Evolutionary conservation across 2,113 vertebrate genomes (phyloP).

Genomic region (Burhinus bistriatus): DNA sequence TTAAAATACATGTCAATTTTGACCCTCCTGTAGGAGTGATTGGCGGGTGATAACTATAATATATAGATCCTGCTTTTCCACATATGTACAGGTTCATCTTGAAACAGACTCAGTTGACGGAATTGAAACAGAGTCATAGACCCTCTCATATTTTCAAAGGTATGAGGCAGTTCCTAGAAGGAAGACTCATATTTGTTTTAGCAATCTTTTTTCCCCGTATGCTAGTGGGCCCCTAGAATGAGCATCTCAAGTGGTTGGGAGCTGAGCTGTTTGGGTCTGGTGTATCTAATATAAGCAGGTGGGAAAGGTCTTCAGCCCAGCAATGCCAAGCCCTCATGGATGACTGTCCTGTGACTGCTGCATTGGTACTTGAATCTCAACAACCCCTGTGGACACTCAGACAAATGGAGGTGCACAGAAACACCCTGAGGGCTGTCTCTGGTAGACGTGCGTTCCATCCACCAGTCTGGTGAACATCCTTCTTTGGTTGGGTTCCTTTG

Average conservation of each 20-base stretch:
- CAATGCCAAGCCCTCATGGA: not conserved
- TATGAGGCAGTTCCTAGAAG: not conserved
- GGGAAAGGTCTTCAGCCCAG: not conserved
- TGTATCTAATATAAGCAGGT: not conserved
- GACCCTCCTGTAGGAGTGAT: conserved; percentile 1
- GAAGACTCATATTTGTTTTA: not conserved
- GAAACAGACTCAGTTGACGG: not conserved
- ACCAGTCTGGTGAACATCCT: not conserved
- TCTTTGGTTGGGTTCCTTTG: not conserved
- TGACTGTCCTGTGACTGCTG: not conserved
- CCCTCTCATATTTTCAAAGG: not conserved
- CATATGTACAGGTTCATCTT: conserved; percentile 10
- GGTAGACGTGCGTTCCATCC: not conserved
- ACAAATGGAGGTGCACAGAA: not conserved
- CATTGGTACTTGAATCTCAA: not conserved
- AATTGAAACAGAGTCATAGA: not conserved
- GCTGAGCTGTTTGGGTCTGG: not conserved
- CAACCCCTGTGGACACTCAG: not conserved
- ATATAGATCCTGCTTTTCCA: conserved; percentile 36
- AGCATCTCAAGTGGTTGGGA: not conserved
- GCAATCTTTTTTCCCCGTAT: not conserved
- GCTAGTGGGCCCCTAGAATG: not conserved
- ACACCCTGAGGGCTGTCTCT: not conserved
- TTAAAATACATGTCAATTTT: not conserved
- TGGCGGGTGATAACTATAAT: not conserved